Evolutionary conservation across 2,797 vertebrate genomes (phyloP), one percentile per base, ranked within the genome.

Genomic region (Danio jaintianensis): DNA sequence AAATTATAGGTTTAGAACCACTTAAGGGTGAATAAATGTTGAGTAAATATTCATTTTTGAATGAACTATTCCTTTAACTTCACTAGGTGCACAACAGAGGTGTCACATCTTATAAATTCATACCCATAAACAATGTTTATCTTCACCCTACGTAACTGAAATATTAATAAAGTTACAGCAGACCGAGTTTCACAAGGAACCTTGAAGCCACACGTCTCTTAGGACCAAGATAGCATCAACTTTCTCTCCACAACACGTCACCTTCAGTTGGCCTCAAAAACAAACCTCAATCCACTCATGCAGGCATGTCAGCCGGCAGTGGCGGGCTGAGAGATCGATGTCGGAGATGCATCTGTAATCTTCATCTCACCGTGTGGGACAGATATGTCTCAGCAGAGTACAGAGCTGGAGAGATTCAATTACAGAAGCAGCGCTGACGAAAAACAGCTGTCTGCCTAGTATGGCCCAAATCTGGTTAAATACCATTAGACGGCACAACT

Each of bases 351-450:
- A 67, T 53, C 13, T n/a, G 50, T 86, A 86, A 81, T 83, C 86
- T 88, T 66, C 89, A 36, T 67, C 75, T 53, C 76, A 74, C 50
- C 29, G 12, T 59, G 62, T 43, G 40, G 70, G 72, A 75, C 86
- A 72, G 80, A 86, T 72, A 78, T 81, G 75, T 85, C 82, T 79
- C 62, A 38, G 47, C 82, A 86, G 81, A 85, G 78, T 82, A 81
- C 38, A 70, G 84, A 85, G 82, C 69, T 82, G 83, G 85, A 67
- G 70, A 78, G 82, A 85, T 86, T 84, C 40, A 52, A 87, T 87
- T 88, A 86, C 85, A 61, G 73, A 79, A 74, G 81, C 4, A 47
- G 76, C 10, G 40, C 68, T 74, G 80, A 80, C 73, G 36, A 86
- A 73, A 86, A 86, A 74, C 85, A 86, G 82, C 85, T 82, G 82